A percentile compares a stretch with the other conserved stretches of the same genome.
phyloP scores from a whole-genome alignment of 2,113 vertebrate genomes.

The Tachysurus vachellii region DNA sequence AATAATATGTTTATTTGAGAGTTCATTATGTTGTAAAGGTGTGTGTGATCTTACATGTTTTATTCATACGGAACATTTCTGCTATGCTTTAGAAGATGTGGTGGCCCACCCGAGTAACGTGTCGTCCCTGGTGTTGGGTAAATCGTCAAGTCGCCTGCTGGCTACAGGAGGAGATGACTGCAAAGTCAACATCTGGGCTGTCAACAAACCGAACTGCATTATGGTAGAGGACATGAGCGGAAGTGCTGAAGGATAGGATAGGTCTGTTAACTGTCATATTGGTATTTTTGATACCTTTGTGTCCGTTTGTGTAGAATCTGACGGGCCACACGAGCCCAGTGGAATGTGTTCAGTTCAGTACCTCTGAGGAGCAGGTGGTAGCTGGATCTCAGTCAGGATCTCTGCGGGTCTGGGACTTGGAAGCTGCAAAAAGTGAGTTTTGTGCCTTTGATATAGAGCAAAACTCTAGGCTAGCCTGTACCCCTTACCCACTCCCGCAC shows the following conservation, averaged over 20 bases:
- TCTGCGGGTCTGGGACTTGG: conserved; percentile 93
- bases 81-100: conserved; percentile 81
- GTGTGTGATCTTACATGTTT: background rate
- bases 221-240: conserved; percentile 77
- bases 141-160: conserved; percentile 87
- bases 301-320: conserved; percentile 78
- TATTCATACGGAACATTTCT: background rate
- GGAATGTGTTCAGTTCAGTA: conserved; percentile 89
- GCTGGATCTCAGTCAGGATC: conserved; percentile 94
- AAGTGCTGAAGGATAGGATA: background rate
- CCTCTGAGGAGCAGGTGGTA: conserved; percentile 87
- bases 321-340: conserved; percentile 88
- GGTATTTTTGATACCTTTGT: background rate
- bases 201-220: conserved; percentile 96
- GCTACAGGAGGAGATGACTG: conserved; percentile 94
- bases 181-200: conserved; percentile 91
- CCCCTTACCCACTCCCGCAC: background rate
- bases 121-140: conserved; percentile 86
- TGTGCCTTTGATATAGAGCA: background rate
- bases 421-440: conserved; percentile 93
- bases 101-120: conserved; percentile 88
- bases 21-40: background rate
- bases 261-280: background rate
- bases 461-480: background rate
- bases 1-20: background rate